Base-by-base conservation (phyloP, 2,888 invertebrate species). In the Villa cingulata region DNA sequence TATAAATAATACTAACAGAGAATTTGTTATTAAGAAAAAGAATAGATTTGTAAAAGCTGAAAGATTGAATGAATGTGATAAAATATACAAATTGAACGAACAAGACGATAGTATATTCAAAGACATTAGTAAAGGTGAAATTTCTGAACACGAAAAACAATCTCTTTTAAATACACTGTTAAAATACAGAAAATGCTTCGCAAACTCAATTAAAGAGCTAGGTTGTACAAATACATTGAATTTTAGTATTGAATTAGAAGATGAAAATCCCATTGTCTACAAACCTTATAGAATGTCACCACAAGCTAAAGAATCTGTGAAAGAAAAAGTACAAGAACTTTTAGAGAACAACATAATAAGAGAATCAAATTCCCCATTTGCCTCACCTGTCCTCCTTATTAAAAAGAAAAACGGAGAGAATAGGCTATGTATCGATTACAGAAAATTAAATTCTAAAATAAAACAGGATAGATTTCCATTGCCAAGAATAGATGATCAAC, bases 391-490 rank as follows among this genome's bases (percentile, higher is more conserved):
- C 4, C 14, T 48, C 7, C 14, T 57, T 18, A 57, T 59, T 2
- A 51, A 50, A 27, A 61, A 59, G 52, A 57, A 55, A 47, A 55
- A 49, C 17, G 56, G 56, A 9, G 54, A 57, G 18, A n/a, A 51
- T 2, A 38, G 59, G 14, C 46, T 62, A 27, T 57, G 56, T 38
- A 55, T 61, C 1, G 60, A 58, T 48, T 64, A 56, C 18, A 45
- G 62, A 10, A 43, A 41, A 27, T 44, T 66, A 9, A 66, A 66
- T 49, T 41, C 44, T 4, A 50, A 54, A 1, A 63, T 61, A 1
- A 50, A 57, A 0, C 56, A 60, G 5, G 60, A 65, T 46, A 41
- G 54, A 5, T 61, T 59, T 45, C 62, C 63, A 0, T 37, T 62
- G 3, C 61, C 62, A 0, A 47, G 55, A 15, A 58, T 64, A 6